These are phyloP conservation scores for Harpagifer antarcticus DNA, from an alignment of 2,797 vertebrate species.

Conservation along the genomic window DNA sequence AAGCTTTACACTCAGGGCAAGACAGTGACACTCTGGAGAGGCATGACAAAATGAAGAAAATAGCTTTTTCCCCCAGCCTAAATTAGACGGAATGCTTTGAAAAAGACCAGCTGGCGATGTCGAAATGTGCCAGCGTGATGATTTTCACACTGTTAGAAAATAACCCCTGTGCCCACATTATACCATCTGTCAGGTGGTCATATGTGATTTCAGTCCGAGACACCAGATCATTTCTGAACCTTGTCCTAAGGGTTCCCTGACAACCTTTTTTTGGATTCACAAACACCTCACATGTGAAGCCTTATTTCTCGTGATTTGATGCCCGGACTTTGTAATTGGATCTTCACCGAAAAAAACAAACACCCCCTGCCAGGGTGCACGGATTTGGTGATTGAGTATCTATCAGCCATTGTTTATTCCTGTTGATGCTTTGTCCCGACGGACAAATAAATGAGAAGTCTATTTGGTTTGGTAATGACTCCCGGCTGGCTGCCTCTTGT, in stretches of 20 bases:
- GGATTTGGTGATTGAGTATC: constrained; percentile 59
- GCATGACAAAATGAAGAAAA: constrained; percentile 67
- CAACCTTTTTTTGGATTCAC: constrained; percentile 17
- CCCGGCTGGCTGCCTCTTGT: constrained; percentile 71
- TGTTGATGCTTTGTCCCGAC: constrained; percentile 58
- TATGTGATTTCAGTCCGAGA: constrained; percentile 60
- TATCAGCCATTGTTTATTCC: constrained; percentile 66
- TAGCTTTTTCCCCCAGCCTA: constrained; percentile 48
- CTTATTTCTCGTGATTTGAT: constrained; percentile 44
- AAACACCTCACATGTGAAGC: constrained; percentile 18
- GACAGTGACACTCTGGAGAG: constrained; percentile 43
- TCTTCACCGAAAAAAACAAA: constrained; percentile 51
- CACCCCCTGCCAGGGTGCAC: constrained; percentile 18
- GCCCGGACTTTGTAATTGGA: constrained; percentile 55
- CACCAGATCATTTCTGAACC: constrained; percentile 55
- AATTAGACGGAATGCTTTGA: constrained; percentile 71
- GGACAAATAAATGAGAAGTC: constrained; percentile 77
- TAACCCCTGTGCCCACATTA: constrained; percentile 81
- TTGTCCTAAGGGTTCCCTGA: constrained; percentile 32
- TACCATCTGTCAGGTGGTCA: constrained; percentile 85
- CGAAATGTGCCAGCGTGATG: constrained; percentile 74
- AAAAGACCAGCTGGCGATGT: constrained; percentile 80
- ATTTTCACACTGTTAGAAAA: constrained; percentile 84
- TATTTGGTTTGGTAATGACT: constrained; percentile 80
- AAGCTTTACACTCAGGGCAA: constrained; percentile 48